Evolutionary conservation across 2,797 vertebrate species (phyloP).

Genomic region (Chloroceryle amazona): DNA sequence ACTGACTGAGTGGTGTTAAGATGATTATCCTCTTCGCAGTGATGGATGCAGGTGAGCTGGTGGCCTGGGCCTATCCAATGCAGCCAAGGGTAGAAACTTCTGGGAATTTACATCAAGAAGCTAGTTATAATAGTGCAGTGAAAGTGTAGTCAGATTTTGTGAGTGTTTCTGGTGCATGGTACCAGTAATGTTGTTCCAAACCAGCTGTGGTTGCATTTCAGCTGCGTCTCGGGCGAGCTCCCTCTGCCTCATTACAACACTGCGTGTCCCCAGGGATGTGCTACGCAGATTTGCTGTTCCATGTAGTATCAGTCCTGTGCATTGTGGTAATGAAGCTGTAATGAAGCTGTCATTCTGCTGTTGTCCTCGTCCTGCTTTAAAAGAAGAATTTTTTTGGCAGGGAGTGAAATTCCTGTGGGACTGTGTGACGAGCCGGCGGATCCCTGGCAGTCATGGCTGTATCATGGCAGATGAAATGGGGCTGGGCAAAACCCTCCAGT

Average conservation of each 20-base stretch:
- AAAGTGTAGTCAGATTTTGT: not conserved
- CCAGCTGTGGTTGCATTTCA: not conserved
- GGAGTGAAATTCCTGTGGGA: conserved; percentile 98
- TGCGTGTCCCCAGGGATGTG: not conserved
- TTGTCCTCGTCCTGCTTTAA: not conserved
- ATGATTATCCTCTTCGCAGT: not conserved
- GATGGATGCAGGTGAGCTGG: not conserved
- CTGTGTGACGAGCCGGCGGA: conserved; percentile 92
- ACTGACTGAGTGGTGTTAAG: not conserved
- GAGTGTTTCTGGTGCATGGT: not conserved
- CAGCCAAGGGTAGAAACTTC: not conserved
- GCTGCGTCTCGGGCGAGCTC: not conserved
- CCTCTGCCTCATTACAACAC: not conserved
- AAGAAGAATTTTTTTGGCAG: conserved; percentile 73
- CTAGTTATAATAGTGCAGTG: not conserved
- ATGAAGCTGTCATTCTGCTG: not conserved
- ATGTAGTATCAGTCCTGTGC: not conserved
- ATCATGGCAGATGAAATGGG: conserved; percentile 99
- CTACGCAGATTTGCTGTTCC: not conserved
- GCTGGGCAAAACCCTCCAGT: conserved; percentile 96
- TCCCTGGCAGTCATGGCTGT: conserved; percentile 90
- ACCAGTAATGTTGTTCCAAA: not conserved
- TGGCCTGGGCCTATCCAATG: not conserved
- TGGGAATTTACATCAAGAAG: not conserved
- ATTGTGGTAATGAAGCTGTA: not conserved